Percentiles rank a stretch among this genome's conserved stretches.
phyloP scores from a whole-genome alignment of 30 jellyfish, hydroid and myxozoan genomes.

The Aurelia coerulea region DNA sequence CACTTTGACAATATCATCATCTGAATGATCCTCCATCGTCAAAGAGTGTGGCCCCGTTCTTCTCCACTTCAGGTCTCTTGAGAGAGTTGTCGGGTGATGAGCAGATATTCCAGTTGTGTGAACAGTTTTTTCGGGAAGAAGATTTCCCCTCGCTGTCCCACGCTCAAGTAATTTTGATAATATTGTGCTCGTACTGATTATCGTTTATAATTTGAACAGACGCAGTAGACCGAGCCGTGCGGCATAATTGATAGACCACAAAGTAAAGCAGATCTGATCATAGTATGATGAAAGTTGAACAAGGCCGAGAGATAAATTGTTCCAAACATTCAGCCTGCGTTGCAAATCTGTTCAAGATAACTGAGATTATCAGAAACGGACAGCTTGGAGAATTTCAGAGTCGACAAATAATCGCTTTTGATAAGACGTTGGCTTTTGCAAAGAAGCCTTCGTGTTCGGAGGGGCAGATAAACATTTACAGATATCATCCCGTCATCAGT shows the following conservation, averaged over 20 bases:
- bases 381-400: constrained; percentile 61
- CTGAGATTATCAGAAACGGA: constrained; percentile 46
- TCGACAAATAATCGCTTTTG: constrained; percentile 51
- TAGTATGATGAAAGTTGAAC: constrained; percentile 24
- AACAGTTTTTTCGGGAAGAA: not conserved
- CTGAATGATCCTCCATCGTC: constrained; percentile 43
- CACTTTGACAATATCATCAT: constrained; percentile 70
- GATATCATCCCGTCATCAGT: constrained; percentile 84
- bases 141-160: constrained; percentile 39
- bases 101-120: not conserved
- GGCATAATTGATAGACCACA: constrained; percentile 82
- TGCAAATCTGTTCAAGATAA: constrained; percentile 72
- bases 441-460: constrained; percentile 43
- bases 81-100: too few relatives aligned
- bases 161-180: constrained; percentile 76
- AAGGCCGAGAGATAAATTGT: constrained; percentile 69
- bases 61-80: too few relatives aligned
- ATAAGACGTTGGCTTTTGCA: constrained; percentile 53
- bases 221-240: constrained; percentile 88
- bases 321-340: constrained; percentile 61
- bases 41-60: not conserved
- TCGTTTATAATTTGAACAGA: constrained; percentile 68
- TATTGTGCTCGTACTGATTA: constrained; percentile 69
- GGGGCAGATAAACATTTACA: constrained; percentile 74
- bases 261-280: constrained; percentile 70